Base-by-base conservation (phyloP, 2,888 invertebrate species). In the Oscheius sp. region DNA sequence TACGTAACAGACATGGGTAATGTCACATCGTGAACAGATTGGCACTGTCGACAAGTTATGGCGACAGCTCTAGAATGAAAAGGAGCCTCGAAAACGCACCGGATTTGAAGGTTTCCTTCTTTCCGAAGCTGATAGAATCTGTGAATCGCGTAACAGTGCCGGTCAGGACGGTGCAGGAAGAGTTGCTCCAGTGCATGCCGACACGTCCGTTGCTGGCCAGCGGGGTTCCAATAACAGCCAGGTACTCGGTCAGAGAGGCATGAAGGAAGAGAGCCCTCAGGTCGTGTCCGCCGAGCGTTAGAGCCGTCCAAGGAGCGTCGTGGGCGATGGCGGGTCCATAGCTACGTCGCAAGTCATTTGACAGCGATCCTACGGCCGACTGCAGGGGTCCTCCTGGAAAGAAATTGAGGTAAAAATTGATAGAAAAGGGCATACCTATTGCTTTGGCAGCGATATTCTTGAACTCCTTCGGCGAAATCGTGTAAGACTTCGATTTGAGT, bases 121-220 rank as follows among this genome's bases (percentile, higher is more conserved):
- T 73, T 37, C 68, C 68, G 9, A 74, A 51, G 13, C 74, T 75
- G 9, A 66, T 73, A 21, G 68, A 73, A 57, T 83, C 77, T 47
- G 74, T 66, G 62, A 76, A 74, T n/a, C 88, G 79, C 2, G 66
- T 35, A 21, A 88, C 83, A n/a, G 79, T 76, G n/a, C 89, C 89
- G 11, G 80, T 75, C n/a, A 89, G 68, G 9, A 89, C 87, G 2
- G 87, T 87, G 80, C 89, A 89, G 4, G 88, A 85, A 35, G 78
- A 75, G 76, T 89, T 89, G 66, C 80, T 76, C 87, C 88, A 89
- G 73, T 89, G 89, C 58, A 89, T 62, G 21, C 89, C 88, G 3
- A 79, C 65, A n/a, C 88, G 80, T 21, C 88, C 88, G 13, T 80
- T 70, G 21, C 84, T 81, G 5, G 78, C 75, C 59, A 80, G 79